Conservation (phyloP, 1,140 invertebrate genomes). For the Theocolax elegans region DNA sequence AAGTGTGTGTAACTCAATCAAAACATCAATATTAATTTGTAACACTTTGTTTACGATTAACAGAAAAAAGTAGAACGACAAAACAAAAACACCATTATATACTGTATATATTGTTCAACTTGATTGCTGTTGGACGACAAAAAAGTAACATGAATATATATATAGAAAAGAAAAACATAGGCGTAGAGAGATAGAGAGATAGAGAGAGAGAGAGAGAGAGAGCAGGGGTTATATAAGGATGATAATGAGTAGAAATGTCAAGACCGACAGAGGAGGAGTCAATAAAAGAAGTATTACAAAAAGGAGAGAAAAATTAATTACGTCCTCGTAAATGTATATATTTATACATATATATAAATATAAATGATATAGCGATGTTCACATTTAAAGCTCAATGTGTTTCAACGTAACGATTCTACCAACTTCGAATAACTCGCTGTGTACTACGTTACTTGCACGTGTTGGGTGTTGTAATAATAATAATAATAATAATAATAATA, state of each 20-base stretch:
- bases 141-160: slow-evolving; percentile 10
- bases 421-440: no score
- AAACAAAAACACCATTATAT: slow-evolving; percentile 20
- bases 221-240: no score
- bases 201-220: no score
- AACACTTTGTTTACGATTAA: slow-evolving; percentile 15
- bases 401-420: no score
- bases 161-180: not conserved
- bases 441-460: no score
- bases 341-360: no score
- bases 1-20: not conserved
- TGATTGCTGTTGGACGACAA: slow-evolving; percentile 3
- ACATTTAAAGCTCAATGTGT: no score
- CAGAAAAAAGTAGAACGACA: slow-evolving; percentile 9
- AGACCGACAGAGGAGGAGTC: slow-evolving; percentile 10
- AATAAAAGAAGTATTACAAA: slow-evolving; percentile 8
- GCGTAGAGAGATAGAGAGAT: not conserved
- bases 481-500: no score
- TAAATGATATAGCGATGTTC: no score
- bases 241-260: slow-evolving; percentile 5
- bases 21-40: not conserved
- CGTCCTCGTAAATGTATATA: no score
- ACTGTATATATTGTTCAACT: not conserved
- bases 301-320: slow-evolving; percentile 25
- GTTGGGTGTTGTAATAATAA: no score